These are phyloP conservation scores for Macrotis lagotis DNA, from an alignment of 2,113 vertebrate genomes.

Conservation along the genomic window DNA sequence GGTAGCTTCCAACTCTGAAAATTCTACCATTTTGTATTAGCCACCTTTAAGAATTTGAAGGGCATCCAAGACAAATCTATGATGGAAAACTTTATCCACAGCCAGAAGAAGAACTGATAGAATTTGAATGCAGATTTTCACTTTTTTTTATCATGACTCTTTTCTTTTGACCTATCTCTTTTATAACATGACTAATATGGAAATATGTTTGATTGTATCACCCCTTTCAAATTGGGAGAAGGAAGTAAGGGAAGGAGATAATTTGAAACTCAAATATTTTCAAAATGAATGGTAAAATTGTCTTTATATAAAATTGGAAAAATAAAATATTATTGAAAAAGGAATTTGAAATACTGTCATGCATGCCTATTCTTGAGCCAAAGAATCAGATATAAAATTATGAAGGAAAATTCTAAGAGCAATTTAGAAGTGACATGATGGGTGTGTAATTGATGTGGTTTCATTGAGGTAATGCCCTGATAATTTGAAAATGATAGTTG, in stretches of 20 bases:
- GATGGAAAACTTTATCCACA: not conserved
- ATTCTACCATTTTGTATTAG: not conserved
- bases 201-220: not conserved
- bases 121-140: not conserved
- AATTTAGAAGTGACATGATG: too few relatives aligned
- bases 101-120: not conserved
- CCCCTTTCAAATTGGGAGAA: not conserved
- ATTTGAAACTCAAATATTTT: not conserved
- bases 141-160: not conserved
- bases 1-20: not conserved
- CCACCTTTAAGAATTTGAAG: not conserved
- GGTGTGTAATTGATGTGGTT: too few relatives aligned
- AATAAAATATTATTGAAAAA: too few relatives aligned
- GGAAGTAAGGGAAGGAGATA: not conserved
- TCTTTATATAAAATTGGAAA: too few relatives aligned
- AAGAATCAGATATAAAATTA: too few relatives aligned
- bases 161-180: not conserved
- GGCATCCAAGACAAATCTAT: not conserved
- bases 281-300: not conserved
- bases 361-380: too few relatives aligned
- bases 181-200: not conserved
- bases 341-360: too few relatives aligned
- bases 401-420: too few relatives aligned
- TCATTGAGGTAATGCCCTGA: too few relatives aligned
- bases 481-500: too few relatives aligned